Conservation (phyloP, 2,113 vertebrate genomes). For the Spea bombifrons region DNA sequence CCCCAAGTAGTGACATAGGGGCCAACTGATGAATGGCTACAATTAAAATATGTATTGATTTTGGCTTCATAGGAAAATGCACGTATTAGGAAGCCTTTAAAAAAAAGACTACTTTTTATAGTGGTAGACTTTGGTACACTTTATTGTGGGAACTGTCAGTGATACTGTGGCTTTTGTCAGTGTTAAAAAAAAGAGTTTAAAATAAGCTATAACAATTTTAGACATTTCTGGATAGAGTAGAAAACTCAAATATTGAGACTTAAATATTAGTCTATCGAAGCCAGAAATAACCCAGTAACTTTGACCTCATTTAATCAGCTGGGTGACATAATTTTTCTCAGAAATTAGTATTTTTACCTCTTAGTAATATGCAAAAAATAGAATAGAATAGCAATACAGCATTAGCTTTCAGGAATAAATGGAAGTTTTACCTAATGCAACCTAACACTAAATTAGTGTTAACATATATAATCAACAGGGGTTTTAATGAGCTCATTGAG, state of each 20-base stretch:
- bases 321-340: constrained; percentile 23
- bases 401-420: neutral
- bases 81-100: too few species aligned
- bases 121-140: too few species aligned
- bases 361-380: constrained; percentile 9
- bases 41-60: too few species aligned
- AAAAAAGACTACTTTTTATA: too few species aligned
- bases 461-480: constrained; percentile 38
- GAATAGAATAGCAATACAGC: neutral
- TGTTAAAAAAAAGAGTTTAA: neutral
- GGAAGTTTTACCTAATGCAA: constrained; percentile 21
- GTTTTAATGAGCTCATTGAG: constrained; percentile 30
- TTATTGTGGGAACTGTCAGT: too few species aligned
- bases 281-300: constrained; percentile 19
- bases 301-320: constrained; percentile 4
- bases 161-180: too few species aligned
- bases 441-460: constrained; percentile 30
- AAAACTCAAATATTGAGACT: neutral
- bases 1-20: too few species aligned
- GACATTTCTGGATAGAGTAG: neutral
- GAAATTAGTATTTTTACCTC: constrained; percentile 24
- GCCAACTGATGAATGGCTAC: too few species aligned
- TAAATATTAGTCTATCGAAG: constrained; percentile 9
- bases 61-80: too few species aligned
- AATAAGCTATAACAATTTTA: neutral